Evolutionary conservation across 2,113 vertebrate genomes (phyloP), one percentile per base, ranked within the genome.

Genomic region (Toxostoma redivivum): DNA sequence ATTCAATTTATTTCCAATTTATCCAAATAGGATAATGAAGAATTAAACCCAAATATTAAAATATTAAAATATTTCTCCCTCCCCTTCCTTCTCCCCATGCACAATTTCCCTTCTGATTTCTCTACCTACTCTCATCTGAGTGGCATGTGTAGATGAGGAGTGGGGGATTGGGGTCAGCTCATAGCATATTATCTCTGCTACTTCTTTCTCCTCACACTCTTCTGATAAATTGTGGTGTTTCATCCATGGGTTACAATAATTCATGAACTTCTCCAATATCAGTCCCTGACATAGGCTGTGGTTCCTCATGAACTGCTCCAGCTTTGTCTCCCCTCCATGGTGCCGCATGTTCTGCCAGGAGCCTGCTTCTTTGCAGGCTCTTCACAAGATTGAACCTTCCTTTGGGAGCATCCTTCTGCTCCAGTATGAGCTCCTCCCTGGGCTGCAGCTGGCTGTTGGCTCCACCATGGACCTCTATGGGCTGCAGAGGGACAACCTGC

Each of bases 251-350:
- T 62, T 16, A 25, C 19, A 77, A n/a, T 38, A 1, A 0, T 25
- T 57, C 8, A 51, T 40, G 0, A 35, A 30, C 13, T 40, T 62
- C 15, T 67, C 7, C 48, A 72, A 0, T 7, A 3, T 45, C 33
- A 6, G 25, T 60, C 8, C 37, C 14, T 78, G 22, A 22, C 25
- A 57, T 1, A 7, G 19, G 25, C 16, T 60, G 16, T 13, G 33
- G 15, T 7, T 65, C 24, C 33, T 64, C 23, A 38, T 2, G 0
- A 71, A 27, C 22, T 67, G 6, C 33, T 62, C 33, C 53, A 72
- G 2, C 0, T 2, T 61, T 4, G 5, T 28, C 20, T 50, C 16
- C 9, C 48, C 28, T 38, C 40, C 19, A 8, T 0, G 2, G 21
- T 10, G 8, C 4, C 42, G 35, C 28, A 35, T 23, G 11, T 25